Evolutionary conservation across 2,888 invertebrate genomes (phyloP).

Genomic region (Dichetophora obliterata): DNA sequence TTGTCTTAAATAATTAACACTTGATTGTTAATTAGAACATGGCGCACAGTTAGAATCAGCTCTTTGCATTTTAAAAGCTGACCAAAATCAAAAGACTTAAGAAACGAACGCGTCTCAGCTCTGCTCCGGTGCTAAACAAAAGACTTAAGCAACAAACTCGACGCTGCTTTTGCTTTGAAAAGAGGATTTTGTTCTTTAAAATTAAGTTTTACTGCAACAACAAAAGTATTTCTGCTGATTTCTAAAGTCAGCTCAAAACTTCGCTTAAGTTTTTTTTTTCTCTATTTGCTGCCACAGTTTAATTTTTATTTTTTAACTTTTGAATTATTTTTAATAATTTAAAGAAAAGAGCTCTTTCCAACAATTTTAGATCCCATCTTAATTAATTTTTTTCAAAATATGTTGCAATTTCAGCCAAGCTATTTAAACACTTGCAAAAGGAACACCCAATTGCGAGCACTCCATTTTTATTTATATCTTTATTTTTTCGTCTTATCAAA

Average conservation of each 20-base stretch:
- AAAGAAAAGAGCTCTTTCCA: too few species aligned
- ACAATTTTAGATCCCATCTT: too few species aligned
- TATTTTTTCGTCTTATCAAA: background rate
- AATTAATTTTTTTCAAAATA: too few species aligned
- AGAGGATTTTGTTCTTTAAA: too few species aligned
- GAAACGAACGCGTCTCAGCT: background rate
- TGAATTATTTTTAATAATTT: too few species aligned
- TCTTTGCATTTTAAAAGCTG: background rate
- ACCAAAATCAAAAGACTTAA: background rate
- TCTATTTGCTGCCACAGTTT: too few species aligned
- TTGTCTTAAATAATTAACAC: slow-evolving; percentile 26
- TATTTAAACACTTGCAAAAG: background rate
- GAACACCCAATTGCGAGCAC: background rate
- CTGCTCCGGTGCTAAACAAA: slow-evolving; percentile 5
- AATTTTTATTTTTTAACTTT: too few species aligned
- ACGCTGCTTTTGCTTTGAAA: background rate
- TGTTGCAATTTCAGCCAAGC: background rate
- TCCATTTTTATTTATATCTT: background rate
- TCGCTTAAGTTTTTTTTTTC: too few species aligned
- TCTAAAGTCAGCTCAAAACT: background rate
- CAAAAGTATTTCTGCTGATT: too few species aligned
- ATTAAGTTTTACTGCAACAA: too few species aligned
- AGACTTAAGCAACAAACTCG: slow-evolving; percentile 30
- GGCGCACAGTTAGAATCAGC: background rate
- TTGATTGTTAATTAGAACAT: slow-evolving; percentile 23